Percentiles rank a stretch among this genome's conserved stretches.
phyloP scores from a whole-genome alignment of 2,888 invertebrate genomes.

The Tyria jacobaeae region DNA sequence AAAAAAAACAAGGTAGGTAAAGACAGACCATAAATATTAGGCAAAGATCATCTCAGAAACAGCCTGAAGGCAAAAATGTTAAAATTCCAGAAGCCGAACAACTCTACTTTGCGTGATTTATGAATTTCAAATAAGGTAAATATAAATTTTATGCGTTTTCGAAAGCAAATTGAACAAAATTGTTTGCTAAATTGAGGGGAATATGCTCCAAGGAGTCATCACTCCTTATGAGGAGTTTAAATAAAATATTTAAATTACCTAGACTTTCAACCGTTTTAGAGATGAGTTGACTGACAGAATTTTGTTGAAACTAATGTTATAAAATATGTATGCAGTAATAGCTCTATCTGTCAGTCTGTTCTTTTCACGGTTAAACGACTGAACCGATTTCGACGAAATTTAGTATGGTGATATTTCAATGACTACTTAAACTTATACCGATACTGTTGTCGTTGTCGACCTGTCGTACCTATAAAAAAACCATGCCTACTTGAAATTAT shows the following conservation, averaged over 20 bases:
- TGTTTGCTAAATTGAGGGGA: constrained; percentile 44
- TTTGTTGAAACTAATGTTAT: no score
- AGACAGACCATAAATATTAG: constrained; percentile 35
- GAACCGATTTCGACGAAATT: no score
- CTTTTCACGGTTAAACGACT: no score
- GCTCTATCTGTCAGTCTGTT: no score
- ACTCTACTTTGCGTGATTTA: constrained; percentile 63
- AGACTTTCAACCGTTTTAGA: not conserved
- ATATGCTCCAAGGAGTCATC: constrained; percentile 14
- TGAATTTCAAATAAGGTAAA: constrained; percentile 60
- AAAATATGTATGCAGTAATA: no score
- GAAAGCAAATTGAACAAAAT: constrained; percentile 42
- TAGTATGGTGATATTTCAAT: no score
- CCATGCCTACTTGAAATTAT: no score
- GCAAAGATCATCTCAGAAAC: constrained; percentile 49
- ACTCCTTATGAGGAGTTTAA: constrained; percentile 4
- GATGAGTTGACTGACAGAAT: no score
- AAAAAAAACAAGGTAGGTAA: not conserved
- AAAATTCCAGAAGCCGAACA: constrained; percentile 58
- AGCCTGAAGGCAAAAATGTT: constrained; percentile 52
- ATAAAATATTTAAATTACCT: constrained; percentile 6
- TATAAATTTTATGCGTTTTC: constrained; percentile 48
- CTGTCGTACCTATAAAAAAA: no score
- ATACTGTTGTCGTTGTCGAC: no score
- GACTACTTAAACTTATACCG: no score